Evolutionary conservation across 2,888 invertebrate species (phyloP), one percentile per base, ranked within the genome.

Genomic region (Frankliniella fusca): DNA sequence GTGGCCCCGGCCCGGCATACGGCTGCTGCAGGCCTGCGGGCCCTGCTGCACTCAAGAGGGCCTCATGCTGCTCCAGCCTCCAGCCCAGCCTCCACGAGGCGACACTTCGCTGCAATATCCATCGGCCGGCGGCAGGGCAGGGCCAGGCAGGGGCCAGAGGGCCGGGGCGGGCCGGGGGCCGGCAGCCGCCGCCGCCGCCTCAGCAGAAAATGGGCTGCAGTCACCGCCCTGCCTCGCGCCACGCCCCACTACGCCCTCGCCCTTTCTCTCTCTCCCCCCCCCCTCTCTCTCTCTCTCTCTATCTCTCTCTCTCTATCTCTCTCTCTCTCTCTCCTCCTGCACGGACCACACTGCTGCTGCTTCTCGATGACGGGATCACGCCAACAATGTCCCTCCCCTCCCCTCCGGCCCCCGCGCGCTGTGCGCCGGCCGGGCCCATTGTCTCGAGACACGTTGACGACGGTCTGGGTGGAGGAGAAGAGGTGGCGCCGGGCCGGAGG

Each of bases 341-440:
- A 54, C 54, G 54, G 54, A 38, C 18, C 15, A 54, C 54, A 9
- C 15, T 12, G 18, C 54, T 12, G 54, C 54, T 23, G 70, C 70
- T 70, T 70, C 38, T 38, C 70, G 70, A 70, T 70, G 70, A 70
- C 70, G 70, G 70, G 23, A 70, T 70, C 70, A 70, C 23, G n/a
- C 70, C 70, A 70, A 70, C 70, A 70, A 70, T 70, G 70, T 70
- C 70, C 8, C 54, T 9, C 12, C 54, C 54, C 15, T 5, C 15
- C 54, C 18, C 54, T 18, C 70, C 20, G n/a, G 54, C 12, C 54
- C 54, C 18, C 15, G 20, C 15, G 20, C 38, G 5, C 38, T 38
- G 38, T 5, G 38, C 38, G 38, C 3, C 5, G 38, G 38, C 38
- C 38, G 70, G 70, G n/a, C 70, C n/a, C 70, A 70, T 70, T 70